Percentiles rank a stretch among this genome's conserved stretches.
These are phyloP conservation scores for Pseudorhombus dupliciocellatus DNA, from an alignment of 2,113 vertebrate genomes.

Conservation along the genomic window DNA sequence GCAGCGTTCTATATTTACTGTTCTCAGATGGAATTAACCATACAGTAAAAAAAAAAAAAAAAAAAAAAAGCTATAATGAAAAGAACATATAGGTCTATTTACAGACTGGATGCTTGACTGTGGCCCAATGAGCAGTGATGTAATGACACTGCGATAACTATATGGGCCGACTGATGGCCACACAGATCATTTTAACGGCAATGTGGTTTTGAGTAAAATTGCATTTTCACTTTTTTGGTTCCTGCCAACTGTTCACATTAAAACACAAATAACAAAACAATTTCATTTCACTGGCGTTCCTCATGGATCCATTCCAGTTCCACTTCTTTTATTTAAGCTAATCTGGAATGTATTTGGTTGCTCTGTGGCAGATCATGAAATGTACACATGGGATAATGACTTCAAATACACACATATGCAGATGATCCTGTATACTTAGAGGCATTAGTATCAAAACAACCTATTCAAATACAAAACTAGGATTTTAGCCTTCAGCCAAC, in stretches of 20 bases:
- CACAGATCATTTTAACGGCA: neutral
- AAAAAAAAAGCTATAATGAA: slow-evolving; percentile 1
- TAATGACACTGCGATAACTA: neutral
- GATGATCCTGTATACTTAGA: neutral
- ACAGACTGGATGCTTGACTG: neutral
- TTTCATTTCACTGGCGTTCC: neutral
- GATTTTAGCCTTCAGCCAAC: no score
- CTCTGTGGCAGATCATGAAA: neutral
- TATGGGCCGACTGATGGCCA: neutral
- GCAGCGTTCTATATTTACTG: slow-evolving; percentile 6
- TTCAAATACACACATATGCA: slow-evolving; percentile 9
- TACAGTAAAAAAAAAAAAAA: neutral
- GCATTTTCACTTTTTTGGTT: neutral
- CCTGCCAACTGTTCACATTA: neutral
- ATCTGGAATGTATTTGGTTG: no score
- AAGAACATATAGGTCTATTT: neutral
- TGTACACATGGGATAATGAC: neutral
- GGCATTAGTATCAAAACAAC: no score
- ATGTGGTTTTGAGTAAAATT: neutral
- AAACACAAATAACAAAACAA: no score
- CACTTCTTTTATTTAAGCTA: neutral
- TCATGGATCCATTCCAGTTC: neutral
- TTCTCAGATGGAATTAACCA: neutral
- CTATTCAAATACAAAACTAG: no score
- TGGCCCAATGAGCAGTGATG: neutral